Evolutionary conservation across 37 sponge, comb jelly and placozoan species (phyloP).

Genomic region (Theonella swinhoei): DNA sequence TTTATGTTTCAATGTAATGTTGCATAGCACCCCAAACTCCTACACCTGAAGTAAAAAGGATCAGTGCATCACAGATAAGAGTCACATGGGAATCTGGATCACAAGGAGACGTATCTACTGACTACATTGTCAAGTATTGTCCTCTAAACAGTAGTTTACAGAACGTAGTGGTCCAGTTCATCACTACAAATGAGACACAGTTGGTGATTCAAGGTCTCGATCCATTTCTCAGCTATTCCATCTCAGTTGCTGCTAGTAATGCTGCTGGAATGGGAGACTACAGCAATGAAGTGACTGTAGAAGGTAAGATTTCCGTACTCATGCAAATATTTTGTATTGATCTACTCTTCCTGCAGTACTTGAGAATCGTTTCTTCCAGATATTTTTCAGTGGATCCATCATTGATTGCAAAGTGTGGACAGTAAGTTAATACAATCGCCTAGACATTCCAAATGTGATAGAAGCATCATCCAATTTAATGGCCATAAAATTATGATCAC

Average conservation of each 20-base stretch:
- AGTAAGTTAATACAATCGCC: too few relatives aligned
- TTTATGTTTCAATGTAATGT: too few relatives aligned
- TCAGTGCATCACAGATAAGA: too few relatives aligned
- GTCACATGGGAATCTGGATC: too few relatives aligned
- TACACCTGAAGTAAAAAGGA: too few relatives aligned
- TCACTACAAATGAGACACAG: not conserved
- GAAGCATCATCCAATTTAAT: too few relatives aligned
- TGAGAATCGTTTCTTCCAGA: conserved; percentile 16
- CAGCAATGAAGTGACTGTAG: not conserved
- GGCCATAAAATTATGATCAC: too few relatives aligned
- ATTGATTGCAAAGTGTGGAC: conserved; percentile 17
- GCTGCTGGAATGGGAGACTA: not conserved
- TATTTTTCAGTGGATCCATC: conserved; percentile 28
- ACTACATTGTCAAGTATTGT: not conserved
- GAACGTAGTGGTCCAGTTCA: not conserved
- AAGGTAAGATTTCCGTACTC: not conserved
- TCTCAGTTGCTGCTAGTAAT: not conserved
- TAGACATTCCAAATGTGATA: too few relatives aligned
- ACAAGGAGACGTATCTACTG: too few relatives aligned
- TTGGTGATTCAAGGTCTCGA: not conserved
- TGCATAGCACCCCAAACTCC: too few relatives aligned
- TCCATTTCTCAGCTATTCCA: not conserved
- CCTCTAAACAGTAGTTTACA: not conserved
- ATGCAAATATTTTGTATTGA: too few relatives aligned
- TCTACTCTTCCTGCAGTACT: conserved; percentile 15